phyloP scores from a whole-genome alignment of 2,113 vertebrate species.

The Anthoscopus minutus region DNA sequence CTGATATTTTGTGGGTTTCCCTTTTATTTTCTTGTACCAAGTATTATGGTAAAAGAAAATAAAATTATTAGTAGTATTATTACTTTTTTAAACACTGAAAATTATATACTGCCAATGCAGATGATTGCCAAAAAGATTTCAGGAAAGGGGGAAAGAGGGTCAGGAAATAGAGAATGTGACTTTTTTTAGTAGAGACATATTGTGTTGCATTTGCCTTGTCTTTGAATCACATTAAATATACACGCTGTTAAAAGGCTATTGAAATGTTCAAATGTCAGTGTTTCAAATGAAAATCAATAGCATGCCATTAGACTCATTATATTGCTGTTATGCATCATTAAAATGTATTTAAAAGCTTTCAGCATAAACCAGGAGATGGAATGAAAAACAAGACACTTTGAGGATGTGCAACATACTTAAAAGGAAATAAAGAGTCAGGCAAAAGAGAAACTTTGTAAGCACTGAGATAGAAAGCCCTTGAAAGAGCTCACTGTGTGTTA shows the following conservation, averaged over 20 bases:
- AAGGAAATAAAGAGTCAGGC: background rate
- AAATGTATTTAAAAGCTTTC: slow-evolving; percentile 53
- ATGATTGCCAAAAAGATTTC: background rate
- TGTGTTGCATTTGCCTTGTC: background rate
- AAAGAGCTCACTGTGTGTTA: background rate
- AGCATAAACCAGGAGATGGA: background rate
- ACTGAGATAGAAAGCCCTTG: background rate
- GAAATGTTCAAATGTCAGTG: slow-evolving; percentile 23
- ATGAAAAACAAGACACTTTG: background rate
- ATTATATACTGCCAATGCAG: background rate
- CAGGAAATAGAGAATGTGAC: background rate
- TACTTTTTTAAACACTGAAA: background rate
- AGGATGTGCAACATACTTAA: background rate
- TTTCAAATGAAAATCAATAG: slow-evolving; percentile 62
- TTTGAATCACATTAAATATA: slow-evolving; percentile 49
- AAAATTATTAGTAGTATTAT: background rate
- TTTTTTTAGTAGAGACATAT: background rate
- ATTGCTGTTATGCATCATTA: slow-evolving; percentile 16
- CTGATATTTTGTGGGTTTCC: background rate
- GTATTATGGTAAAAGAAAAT: background rate
- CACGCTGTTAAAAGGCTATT: slow-evolving; percentile 26
- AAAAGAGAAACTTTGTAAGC: background rate
- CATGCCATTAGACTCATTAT: slow-evolving; percentile 41
- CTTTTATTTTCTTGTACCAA: background rate
- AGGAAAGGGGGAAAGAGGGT: fast-evolving